Base-by-base conservation (phyloP, 92 coral and sea anemone species). In the Epizoanthus scotinus region DNA sequence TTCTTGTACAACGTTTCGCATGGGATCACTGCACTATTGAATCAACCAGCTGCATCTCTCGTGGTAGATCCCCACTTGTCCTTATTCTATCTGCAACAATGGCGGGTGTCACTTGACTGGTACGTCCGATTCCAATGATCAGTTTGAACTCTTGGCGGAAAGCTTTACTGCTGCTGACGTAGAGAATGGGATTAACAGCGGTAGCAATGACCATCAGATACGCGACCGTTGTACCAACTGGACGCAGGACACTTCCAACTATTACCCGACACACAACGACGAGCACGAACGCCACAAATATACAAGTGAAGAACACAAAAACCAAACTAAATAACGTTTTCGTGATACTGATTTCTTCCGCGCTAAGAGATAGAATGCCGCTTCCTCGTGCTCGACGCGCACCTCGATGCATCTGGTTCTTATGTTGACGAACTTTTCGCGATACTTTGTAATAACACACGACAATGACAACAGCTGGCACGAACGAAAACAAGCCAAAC, bases 101-200 rank as follows among this genome's bases (percentile, higher is more conserved):
- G 9, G 52, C 52, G 6, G 78, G 78, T 17, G 61, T 19, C n/a
- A 53, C 26, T 14, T n/a, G 14, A 14, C 7, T 71, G 28, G 44
- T 25, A 8, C 29, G 52, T 26, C 36, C 31, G 40, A 40, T 29
- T 53, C 31, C 55, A 25, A 50, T 5, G 15, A 71, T 71, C 62
- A 71, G 78, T 19, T 52, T 8, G 31, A 71, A 71, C 29, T 71
- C 78, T 15, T 28, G 18, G 7, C 62, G 53, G 63, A 71, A 71
- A 6, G 27, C 62, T 52, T 71, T 71, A 40, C 78, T 71, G 6
- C 61, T 71, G 31, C 63, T 50, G n/a, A 63, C 55, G 28, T 71
- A 71, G 25, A 71, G 28, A 53, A 71, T 71, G 14, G 78, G 78
- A 21, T 71, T 71, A 50, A 53, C 28, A 5, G 78, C 78, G 18